Conservation (phyloP, 23 tunicate species). For the Aplidium turbinatum region DNA sequence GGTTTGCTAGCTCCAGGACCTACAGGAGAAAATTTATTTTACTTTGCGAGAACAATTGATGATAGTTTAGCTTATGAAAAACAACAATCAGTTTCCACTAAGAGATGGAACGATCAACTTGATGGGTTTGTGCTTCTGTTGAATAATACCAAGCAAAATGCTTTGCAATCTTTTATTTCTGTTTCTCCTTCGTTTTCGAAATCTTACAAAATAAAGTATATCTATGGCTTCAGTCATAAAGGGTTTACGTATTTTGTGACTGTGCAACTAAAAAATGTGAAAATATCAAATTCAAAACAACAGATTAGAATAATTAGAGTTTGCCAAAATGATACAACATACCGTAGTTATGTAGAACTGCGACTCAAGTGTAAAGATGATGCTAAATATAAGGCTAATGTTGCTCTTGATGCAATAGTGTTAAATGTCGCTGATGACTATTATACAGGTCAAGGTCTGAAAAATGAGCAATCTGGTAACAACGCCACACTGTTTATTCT, state of each 20-base stretch:
- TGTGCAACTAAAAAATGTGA: slow-evolving; percentile 38
- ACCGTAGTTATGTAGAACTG: slow-evolving; percentile 61
- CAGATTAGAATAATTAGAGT: slow-evolving; percentile 60
- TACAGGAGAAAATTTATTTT: slow-evolving; percentile 19
- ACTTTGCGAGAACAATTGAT: slow-evolving; percentile 71
- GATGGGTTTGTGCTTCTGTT: slow-evolving; percentile 56
- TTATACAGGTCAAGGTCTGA: slow-evolving; percentile 1
- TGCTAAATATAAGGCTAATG: background rate
- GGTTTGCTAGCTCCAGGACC: slow-evolving; percentile 44
- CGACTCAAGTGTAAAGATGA: slow-evolving; percentile 55
- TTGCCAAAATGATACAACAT: slow-evolving; percentile 62
- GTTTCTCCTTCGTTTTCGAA: slow-evolving; percentile 16
- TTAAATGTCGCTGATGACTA: slow-evolving; percentile 40
- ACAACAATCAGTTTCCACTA: slow-evolving; percentile 80
- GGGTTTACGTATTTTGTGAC: slow-evolving; percentile 75
- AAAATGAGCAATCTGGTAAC: background rate
- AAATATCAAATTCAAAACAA: background rate
- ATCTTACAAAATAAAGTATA: slow-evolving; percentile 44
- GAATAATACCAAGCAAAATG: slow-evolving; percentile 9
- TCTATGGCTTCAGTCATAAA: slow-evolving; percentile 64
- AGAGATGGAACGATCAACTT: slow-evolving; percentile 40
- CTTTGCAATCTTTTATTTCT: slow-evolving; percentile 40
- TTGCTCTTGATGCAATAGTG: slow-evolving; percentile 43
- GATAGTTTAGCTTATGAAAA: slow-evolving; percentile 4
- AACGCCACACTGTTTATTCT: slow-evolving; percentile 1